Evolutionary conservation across 1,140 invertebrate genomes (phyloP), one percentile per base, ranked within the genome.

Genomic region (Apis florea): DNA sequence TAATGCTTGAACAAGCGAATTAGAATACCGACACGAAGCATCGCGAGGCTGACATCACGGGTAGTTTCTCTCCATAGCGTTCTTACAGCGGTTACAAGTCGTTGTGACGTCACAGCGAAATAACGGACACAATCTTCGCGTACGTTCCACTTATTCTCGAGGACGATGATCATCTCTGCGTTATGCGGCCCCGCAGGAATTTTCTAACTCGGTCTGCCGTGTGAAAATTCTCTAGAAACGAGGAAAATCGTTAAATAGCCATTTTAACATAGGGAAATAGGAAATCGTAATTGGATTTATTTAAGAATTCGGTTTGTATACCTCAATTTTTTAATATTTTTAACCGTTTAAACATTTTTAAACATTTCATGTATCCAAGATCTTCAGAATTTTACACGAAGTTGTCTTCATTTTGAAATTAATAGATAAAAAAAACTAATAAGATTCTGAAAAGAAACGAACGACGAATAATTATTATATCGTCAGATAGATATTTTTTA

Each of bases 81-180:
- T 83, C 76, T 83, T 83, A 83, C 80, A 77, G 80, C 79, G 74
- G 79, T 85, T 86, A 86, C 84, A 79, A 85, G 82, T 40, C 70
- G 63, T 19, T 47, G 79, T 87, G 88, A 87, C 85, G 84, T 91
- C 89, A 90, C 75, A 61, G 85, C 83, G 84, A 88, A 88, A 88
- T 90, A 89, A 90, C 86, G 86, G 89, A 88, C 87, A 83, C 88
- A 76, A 83, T 85, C 78, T 86, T 84, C 78, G 79, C 78, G 80
- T 74, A 84, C 83, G 88, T 87, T 89, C 85, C 81, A 89, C 85
- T 90, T 90, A 83, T 83, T 84, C 71, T 15, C 54, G 53, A 81
- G 79, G 79, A 81, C 63, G 72, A 75, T 11, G 3, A 66, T 64
- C 51, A 58, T 31, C 40, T 51, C 15, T 40, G 71, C 56, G 49